phyloP scores from a whole-genome alignment of 2,888 invertebrate species.

The Lasioglossum lativentre region DNA sequence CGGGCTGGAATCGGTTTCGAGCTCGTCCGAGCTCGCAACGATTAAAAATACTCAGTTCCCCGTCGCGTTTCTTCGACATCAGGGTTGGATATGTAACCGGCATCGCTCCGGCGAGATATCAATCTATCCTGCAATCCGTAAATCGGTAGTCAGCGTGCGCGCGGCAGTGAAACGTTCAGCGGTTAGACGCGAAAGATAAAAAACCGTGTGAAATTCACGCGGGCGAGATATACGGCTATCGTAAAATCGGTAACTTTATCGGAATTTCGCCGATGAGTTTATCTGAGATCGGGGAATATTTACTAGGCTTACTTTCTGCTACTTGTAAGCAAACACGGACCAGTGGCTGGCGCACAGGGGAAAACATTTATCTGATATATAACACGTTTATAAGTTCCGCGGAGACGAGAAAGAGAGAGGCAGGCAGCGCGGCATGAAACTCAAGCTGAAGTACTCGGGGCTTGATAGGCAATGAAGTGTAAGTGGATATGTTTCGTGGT shows the following conservation, averaged over 20 bases:
- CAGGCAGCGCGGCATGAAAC: conserved; percentile 58
- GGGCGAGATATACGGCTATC: conserved; percentile 14
- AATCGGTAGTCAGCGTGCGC: neutral
- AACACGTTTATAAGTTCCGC: conserved; percentile 67
- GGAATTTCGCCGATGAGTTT: conserved; percentile 64
- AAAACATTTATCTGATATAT: conserved; percentile 73
- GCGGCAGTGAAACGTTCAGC: neutral
- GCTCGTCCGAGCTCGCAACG: neutral
- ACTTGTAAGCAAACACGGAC: conserved; percentile 65
- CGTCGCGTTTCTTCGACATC: neutral
- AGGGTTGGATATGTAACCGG: neutral
- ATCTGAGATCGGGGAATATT: conserved; percentile 67
- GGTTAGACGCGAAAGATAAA: neutral
- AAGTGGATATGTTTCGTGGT: conserved; percentile 73
- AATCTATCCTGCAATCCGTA: conserved; percentile 7
- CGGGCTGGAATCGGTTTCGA: neutral
- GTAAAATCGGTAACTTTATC: conserved; percentile 38
- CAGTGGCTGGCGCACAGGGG: conserved; percentile 51
- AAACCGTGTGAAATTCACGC: conserved; percentile 50
- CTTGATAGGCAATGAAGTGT: conserved; percentile 72
- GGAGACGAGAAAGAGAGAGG: conserved; percentile 57
- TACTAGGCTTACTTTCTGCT: conserved; percentile 65
- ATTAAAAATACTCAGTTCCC: conserved; percentile 51
- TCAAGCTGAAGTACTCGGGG: conserved; percentile 69
- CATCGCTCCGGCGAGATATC: neutral